Base-by-base conservation (phyloP, 1,140 invertebrate species). In the Homalodisca vitripennis region DNA sequence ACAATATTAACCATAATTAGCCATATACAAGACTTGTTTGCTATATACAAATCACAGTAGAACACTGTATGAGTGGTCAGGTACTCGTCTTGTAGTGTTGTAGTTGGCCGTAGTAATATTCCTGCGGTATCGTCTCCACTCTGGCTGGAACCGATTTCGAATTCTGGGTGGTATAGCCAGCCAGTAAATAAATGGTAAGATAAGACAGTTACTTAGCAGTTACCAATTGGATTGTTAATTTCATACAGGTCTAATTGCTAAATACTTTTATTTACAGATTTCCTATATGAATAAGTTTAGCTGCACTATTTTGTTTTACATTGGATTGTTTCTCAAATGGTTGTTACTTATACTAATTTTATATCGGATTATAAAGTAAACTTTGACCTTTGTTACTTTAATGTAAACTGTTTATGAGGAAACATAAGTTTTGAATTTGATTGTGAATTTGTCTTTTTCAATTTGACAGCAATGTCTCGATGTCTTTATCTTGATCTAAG, bases 21-120 rank as follows among this genome's bases (percentile, higher is more conserved):
- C n/a, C n/a, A n/a, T n/a, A n/a, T n/a, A n/a, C n/a, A n/a, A n/a
- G n/a, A n/a, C n/a, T n/a, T n/a, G n/a, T n/a, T n/a, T n/a, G n/a
- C n/a, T n/a, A 69, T 69, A 22, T 24, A 26, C 47, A 69, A 22
- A 26, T 69, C 68, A 65, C 68, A 69, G 48, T 69, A 60, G 62
- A 69, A 69, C 26, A 69, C 62, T n/a, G 68, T 69, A 6, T 34
- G 60, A 26, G 60, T 47, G 34, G 29, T 60, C 41, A 69, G 48
- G 41, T 64, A 63, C 48, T 34, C 46, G 48, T 69, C 68, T 24
- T 65, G 30, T 10, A 69, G 31, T 34, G 63, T 65, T 1, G 68
- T 62, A 13, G 68, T 64, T 3, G 68, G 41, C 65, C 68, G 48
- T 64, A 69, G 55, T 60, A 26, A n/a, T 60, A 60, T 1, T 60